Evolutionary conservation across 2,113 vertebrate genomes (phyloP).

Genomic region (Lophius piscatorius): DNA sequence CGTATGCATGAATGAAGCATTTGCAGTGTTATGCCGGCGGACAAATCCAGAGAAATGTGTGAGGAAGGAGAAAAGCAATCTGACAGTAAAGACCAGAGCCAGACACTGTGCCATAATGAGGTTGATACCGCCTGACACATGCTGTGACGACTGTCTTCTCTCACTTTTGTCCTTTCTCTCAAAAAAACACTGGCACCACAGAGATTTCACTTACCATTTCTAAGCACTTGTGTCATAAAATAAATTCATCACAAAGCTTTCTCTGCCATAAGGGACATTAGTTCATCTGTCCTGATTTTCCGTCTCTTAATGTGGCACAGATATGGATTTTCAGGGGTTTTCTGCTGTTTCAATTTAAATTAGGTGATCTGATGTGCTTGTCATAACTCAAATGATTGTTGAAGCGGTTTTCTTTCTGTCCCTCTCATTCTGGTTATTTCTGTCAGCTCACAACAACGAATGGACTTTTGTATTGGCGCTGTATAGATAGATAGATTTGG

Average conservation of each 20-base stretch:
- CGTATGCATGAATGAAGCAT: neutral
- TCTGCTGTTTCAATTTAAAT: slow-evolving; percentile 48
- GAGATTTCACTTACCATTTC: slow-evolving; percentile 30
- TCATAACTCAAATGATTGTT: slow-evolving; percentile 14
- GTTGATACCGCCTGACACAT: slow-evolving; percentile 43
- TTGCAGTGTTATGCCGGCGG: neutral
- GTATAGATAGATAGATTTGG: slow-evolving; percentile 40
- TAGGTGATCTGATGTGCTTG: slow-evolving; percentile 41
- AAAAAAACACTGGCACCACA: slow-evolving; percentile 24
- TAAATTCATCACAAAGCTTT: slow-evolving; percentile 42
- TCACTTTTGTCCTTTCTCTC: slow-evolving; percentile 11
- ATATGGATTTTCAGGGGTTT: slow-evolving; percentile 34
- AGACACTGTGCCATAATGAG: slow-evolving; percentile 28
- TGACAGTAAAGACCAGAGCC: slow-evolving; percentile 35
- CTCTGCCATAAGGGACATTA: slow-evolving; percentile 19
- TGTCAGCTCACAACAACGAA: slow-evolving; percentile 36
- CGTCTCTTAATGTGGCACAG: slow-evolving; percentile 10
- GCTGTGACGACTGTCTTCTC: slow-evolving; percentile 33
- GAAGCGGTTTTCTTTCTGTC: slow-evolving; percentile 11
- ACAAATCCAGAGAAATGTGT: neutral
- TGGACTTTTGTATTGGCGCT: slow-evolving; percentile 31
- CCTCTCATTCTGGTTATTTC: slow-evolving; percentile 33
- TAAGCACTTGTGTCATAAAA: slow-evolving; percentile 53
- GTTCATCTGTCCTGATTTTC: slow-evolving; percentile 41
- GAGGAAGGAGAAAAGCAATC: slow-evolving; percentile 8